A percentile compares a stretch with the other conserved stretches of the same genome.
phyloP scores from a whole-genome alignment of 2,888 invertebrate genomes.

The Orthosia gracilis region DNA sequence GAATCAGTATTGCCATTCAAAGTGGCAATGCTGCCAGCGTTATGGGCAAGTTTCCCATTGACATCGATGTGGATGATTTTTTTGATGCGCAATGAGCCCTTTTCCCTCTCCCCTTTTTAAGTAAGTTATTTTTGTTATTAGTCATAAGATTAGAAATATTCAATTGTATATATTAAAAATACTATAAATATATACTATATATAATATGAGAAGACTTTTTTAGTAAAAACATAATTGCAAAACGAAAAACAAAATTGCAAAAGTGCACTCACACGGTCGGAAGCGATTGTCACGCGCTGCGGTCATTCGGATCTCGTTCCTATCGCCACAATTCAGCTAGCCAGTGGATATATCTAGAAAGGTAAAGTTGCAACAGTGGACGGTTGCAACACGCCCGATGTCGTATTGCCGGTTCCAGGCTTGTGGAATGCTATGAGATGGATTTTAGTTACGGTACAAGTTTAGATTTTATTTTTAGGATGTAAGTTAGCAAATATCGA shows the following conservation, averaged over 20 bases:
- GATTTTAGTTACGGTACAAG: slow-evolving; percentile 17
- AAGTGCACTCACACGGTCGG: slow-evolving; percentile 43
- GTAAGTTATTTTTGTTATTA: no score
- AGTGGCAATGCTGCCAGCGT: no score
- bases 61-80: no score
- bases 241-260: slow-evolving; percentile 1
- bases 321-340: slow-evolving; percentile 51
- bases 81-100: no score
- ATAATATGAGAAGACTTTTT: not conserved
- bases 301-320: slow-evolving; percentile 66
- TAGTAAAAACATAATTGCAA: no score
- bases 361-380: slow-evolving; percentile 49
- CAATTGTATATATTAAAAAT: no score
- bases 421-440: slow-evolving; percentile 35
- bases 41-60: no score
- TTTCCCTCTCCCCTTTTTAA: no score
- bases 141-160: no score
- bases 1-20: no score
- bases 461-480: slow-evolving; percentile 6
- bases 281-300: slow-evolving; percentile 58
- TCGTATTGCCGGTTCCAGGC: slow-evolving; percentile 49
- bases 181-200: no score
- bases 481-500: not conserved
- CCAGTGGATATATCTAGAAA: slow-evolving; percentile 63
- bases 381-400: slow-evolving; percentile 56